Conservation (phyloP, 1,140 invertebrate species). For the Scaptomyza graminum region DNA sequence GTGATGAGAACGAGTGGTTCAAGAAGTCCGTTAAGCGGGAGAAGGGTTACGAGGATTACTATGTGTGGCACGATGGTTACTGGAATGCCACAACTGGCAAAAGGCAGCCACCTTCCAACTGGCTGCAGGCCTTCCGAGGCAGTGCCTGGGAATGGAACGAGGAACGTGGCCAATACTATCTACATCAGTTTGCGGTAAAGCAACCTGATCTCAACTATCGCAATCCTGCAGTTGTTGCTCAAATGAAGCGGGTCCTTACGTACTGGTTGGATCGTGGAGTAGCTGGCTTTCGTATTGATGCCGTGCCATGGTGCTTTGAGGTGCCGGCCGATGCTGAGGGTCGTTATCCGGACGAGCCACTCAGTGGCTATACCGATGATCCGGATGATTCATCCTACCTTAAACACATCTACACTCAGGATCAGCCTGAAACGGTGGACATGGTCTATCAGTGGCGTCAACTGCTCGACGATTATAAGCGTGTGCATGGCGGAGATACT, state of each 20-base stretch:
- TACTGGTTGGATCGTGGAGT: constrained; percentile 91
- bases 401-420: constrained; percentile 87
- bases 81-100: constrained; percentile 48
- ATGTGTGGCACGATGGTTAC: constrained; percentile 88
- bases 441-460: constrained; percentile 87
- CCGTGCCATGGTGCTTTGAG: constrained; percentile 87
- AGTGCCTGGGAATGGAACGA: constrained; percentile 88
- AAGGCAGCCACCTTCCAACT: constrained; percentile 87
- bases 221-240: constrained; percentile 86
- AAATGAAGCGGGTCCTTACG: constrained; percentile 88
- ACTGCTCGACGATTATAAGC: constrained; percentile 85
- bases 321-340: constrained; percentile 83
- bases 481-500: constrained; percentile 80
- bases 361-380: constrained; percentile 83
- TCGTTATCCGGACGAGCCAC: constrained; percentile 86
- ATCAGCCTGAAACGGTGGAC: constrained; percentile 86
- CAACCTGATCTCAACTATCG: constrained; percentile 90
- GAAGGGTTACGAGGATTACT: constrained; percentile 87
- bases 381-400: constrained; percentile 85
- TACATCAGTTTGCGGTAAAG: constrained; percentile 87
- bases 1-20: constrained; percentile 89
- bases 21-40: constrained; percentile 86
- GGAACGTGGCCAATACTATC: constrained; percentile 87
- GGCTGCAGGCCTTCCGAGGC: constrained; percentile 86
- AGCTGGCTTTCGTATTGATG: constrained; percentile 90